phyloP scores from a whole-genome alignment of 53 echinoderm and acorn worm species.

The Mesocentrotus franciscanus region DNA sequence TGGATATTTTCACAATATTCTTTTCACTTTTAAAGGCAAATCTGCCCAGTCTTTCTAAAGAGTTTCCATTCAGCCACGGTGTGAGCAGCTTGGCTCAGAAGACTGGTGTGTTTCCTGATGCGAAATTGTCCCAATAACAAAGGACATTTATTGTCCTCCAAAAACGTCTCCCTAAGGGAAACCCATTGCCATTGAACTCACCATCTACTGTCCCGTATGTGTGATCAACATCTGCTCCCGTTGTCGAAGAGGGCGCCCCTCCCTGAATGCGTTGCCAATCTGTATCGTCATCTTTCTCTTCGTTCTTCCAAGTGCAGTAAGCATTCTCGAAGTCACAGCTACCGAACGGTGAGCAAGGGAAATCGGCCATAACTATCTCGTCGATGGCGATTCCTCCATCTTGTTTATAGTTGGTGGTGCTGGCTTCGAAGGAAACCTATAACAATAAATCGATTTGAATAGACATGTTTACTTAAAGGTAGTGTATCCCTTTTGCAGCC shows the following conservation, averaged over 20 bases:
- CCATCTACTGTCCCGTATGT: constrained; percentile 29
- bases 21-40: too few relatives aligned
- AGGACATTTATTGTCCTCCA: neutral
- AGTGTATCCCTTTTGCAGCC: too few relatives aligned
- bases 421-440: neutral
- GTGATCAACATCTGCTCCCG: constrained; percentile 83
- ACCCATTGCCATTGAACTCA: neutral
- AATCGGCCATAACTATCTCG: neutral
- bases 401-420: neutral
- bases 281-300: constrained; percentile 70
- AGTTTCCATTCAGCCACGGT: too few relatives aligned
- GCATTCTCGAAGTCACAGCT: constrained; percentile 87
- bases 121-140: neutral
- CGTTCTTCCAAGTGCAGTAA: constrained; percentile 83
- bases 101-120: too few relatives aligned
- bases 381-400: neutral
- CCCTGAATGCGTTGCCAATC: constrained; percentile 78
- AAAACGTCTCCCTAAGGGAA: neutral
- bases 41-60: too few relatives aligned
- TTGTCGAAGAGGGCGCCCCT: constrained; percentile 44
- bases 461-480: too few relatives aligned
- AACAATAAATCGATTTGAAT: too few relatives aligned
- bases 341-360: constrained; percentile 22
- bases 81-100: too few relatives aligned
- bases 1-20: too few relatives aligned